Percentiles rank a stretch among this genome's conserved stretches.
Evolutionary conservation across 2,797 vertebrate genomes (phyloP).

Genomic region (Macrochelys suwanniensis): DNA sequence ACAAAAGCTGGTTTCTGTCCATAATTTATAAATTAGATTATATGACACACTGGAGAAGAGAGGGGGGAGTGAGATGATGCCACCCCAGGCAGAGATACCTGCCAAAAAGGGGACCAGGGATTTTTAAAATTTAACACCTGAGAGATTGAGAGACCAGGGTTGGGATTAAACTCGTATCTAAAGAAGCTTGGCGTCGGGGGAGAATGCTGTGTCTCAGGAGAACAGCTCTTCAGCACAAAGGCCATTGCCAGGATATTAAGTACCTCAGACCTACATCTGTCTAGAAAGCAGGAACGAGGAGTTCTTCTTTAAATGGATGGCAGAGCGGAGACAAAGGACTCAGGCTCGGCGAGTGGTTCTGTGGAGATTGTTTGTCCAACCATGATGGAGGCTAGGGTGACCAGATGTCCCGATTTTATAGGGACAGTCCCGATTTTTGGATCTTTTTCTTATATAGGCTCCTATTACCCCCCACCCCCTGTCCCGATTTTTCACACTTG

Average conservation of each 20-base stretch:
- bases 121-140: not conserved
- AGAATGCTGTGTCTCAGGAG: not conserved
- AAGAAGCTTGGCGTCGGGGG: not conserved
- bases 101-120: fast-evolving
- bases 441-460: too few species aligned
- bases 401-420: too few species aligned
- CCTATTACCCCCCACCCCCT: too few species aligned
- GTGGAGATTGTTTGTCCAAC: not conserved
- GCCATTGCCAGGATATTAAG: not conserved
- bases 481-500: too few species aligned
- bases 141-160: not conserved
- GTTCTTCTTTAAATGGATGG: not conserved
- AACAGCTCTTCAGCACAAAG: not conserved
- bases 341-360: fast-evolving
- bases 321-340: not conserved
- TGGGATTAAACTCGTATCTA: not conserved
- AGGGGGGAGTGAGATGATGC: not conserved
- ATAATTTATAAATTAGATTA: not conserved
- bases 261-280: fast-evolving
- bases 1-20: not conserved
- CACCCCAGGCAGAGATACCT: not conserved
- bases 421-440: too few species aligned
- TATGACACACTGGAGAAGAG: not conserved
- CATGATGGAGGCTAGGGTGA: not conserved
- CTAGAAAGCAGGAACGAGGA: not conserved